phyloP scores from a whole-genome alignment of 2,797 vertebrate species.

The Gadopsis marmoratus region DNA sequence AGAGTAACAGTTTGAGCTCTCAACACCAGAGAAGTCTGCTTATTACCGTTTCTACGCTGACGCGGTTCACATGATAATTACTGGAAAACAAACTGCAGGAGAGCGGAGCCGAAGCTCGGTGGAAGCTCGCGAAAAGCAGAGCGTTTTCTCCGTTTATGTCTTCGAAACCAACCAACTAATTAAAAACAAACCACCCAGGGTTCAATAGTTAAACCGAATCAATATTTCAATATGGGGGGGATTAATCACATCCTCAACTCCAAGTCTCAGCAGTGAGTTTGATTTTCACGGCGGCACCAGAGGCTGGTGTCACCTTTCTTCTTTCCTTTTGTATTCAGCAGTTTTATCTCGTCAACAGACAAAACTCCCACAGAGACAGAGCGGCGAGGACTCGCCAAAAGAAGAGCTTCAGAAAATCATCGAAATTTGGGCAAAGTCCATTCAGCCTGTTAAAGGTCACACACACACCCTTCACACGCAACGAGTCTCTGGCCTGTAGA shows the following conservation, averaged over 20 bases:
- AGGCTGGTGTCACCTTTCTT: not conserved
- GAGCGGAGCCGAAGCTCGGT: not conserved
- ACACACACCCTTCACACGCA: not conserved
- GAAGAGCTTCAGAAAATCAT: not conserved
- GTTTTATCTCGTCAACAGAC: slow-evolving; percentile 7
- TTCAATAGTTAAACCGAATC: slow-evolving; percentile 3
- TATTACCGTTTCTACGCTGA: not conserved
- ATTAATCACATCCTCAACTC: not conserved
- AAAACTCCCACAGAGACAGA: not conserved
- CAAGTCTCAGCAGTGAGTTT: not conserved
- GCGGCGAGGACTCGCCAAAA: not conserved
- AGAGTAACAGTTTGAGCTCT: not conserved
- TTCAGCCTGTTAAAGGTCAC: not conserved
- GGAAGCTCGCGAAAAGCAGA: not conserved
- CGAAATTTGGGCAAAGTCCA: too few relatives aligned
- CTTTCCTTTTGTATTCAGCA: not conserved
- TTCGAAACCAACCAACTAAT: slow-evolving; percentile 10
- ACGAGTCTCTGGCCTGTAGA: not conserved
- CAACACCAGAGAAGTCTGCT: not conserved
- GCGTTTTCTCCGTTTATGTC: not conserved
- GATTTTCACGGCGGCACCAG: not conserved
- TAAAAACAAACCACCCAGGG: slow-evolving; percentile 24
- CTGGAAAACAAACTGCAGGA: not conserved
- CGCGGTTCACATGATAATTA: not conserved
- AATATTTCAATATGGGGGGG: not conserved